phyloP scores from a whole-genome alignment of 2,888 invertebrate genomes.

The Atrina japonica region DNA sequence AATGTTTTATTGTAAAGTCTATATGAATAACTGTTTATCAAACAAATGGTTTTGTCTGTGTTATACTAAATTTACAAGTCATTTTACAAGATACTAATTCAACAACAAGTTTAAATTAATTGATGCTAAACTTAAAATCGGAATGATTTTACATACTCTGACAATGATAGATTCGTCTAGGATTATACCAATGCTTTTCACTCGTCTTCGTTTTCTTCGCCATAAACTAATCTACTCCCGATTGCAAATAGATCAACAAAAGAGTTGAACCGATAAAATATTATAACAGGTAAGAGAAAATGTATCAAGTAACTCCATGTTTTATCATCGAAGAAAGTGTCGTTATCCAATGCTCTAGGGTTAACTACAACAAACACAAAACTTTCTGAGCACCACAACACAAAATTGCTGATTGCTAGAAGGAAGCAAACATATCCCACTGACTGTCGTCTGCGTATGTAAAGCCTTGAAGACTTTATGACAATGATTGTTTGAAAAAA shows the following conservation, averaged over 20 bases:
- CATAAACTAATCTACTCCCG: background rate
- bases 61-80: no score
- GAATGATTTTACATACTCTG: no score
- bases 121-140: no score
- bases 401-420: conserved; percentile 10
- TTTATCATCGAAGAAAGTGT: background rate
- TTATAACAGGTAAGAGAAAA: background rate
- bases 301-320: background rate
- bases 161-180: no score
- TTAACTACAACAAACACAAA: background rate
- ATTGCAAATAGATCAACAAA: conserved; percentile 5
- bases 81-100: no score
- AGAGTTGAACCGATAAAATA: conserved; percentile 16
- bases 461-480: background rate
- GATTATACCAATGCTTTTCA: no score
- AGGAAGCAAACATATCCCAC: background rate
- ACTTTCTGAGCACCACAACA: conserved; percentile 7
- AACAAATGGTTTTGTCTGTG: no score
- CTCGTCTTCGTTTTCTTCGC: no score
- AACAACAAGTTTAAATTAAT: no score
- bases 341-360: no score
- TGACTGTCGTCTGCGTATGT: background rate
- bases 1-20: no score
- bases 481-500: background rate
- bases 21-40: no score